Base-by-base conservation (phyloP, 92 coral and sea anemone genomes). In the Epizoanthus scotinus region DNA sequence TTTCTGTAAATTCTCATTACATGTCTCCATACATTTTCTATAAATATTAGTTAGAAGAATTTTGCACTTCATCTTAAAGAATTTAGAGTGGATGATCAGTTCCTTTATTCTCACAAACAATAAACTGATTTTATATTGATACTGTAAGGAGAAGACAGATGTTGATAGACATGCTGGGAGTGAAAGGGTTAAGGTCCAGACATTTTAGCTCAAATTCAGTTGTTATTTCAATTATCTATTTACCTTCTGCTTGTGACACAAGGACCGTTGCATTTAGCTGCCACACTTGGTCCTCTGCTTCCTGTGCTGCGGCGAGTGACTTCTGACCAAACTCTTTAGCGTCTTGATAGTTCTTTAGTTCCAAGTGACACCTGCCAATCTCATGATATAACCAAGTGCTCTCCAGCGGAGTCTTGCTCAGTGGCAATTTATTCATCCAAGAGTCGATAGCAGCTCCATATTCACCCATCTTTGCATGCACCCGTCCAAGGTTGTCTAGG, bases 311-410 rank as follows among this genome's bases (percentile, higher is more conserved):
- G 57, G 98, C 91, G 70, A 93, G 91, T 60, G 99, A 96, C 89
- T 86, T 93, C 82, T 95, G 98, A 42, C 95, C 98, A 87, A 91
- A 95, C 82, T 95, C 98, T 66, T 92, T 91, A 8, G 98, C 98
- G 67, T 95, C 98, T 71, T 92, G 98, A 72, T 88, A 95, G 68
- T 91, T 93, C 85, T 95, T 93, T 69, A 90, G 84, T 83, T 95
- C 98, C 38, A 95, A 89, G 80, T 95, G 94, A 74, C 98, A 95
- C 87, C 98, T 89, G 71, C 98, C 98, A 61, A 95, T 93, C 84
- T 95, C 98, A 62, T 95, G 98, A 67, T 86, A 91, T 9, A 95
- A 86, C 98, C 98, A 95, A 26, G 98, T 95, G 86, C 98, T 93
- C 78, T 95, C 98, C 66, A 95, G 86, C 1, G 94, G 92, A 42